Base-by-base conservation (phyloP, 2,888 invertebrate species). In the Sesia apiformis region DNA sequence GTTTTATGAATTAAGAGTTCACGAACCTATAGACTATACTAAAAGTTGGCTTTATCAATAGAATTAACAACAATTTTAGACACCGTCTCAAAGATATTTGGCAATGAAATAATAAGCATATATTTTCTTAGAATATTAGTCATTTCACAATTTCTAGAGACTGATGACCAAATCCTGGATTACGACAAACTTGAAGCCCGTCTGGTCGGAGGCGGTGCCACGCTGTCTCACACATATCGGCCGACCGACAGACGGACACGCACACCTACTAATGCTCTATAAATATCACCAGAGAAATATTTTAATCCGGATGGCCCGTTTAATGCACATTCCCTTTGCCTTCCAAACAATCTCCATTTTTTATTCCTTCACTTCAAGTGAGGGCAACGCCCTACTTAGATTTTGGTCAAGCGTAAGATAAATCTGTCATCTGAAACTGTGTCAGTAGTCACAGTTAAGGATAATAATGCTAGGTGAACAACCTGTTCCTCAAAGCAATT, bases 231-330 rank as follows among this genome's bases (percentile, higher is more conserved):
- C 81, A 81, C 75, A 75, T 72, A 80, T 76, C 77, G 79, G 78
- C 72, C 81, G 71, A 72, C 80, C 76, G 70, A 80, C 80, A 80
- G 74, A 80, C 81, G 71, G 68, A 80, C 81, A 81, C 84, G 75
- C 82, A 86, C 85, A 83, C 84, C 81, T 80, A 79, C 82, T 72
- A 78, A 78, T 75, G 80, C 75, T 85, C 87, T 87, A 88, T 84
- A 84, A 86, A 88, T 88, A 88, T 70, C 81, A 67, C 66, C 76
- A 78, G 75, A 76, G 81, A 85, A 87, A 87, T 88, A 88, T 89
- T 88, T 88, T 85, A 86, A 88, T 88, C 84, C 84, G 78, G 79
- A 84, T 85, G 81, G 82, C 82, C 77, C 80, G 82, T 82, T 85
- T 82, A 81, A 82, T 85, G 77, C 78, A 83, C 84, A 84, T 85